Evolutionary conservation across 2,113 vertebrate genomes (phyloP), one percentile per base, ranked within the genome.

Genomic region (Rhinichthys klamathensis): DNA sequence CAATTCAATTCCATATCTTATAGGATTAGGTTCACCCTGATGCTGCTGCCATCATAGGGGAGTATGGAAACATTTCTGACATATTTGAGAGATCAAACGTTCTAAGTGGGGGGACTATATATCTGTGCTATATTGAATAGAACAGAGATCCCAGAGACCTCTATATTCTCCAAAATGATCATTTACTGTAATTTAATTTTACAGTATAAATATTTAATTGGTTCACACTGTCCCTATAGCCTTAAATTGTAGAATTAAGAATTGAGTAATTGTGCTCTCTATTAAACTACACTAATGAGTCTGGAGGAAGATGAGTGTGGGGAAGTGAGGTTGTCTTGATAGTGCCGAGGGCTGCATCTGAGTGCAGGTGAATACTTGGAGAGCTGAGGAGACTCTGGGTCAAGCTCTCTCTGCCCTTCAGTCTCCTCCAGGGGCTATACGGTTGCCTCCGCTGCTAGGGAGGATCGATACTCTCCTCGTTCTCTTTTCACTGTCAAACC

Each of bases 21-120:
- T 89, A 89, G 92, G 94, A 96, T 96, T 96, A 95, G 91, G 86
- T 54, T 87, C 88, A 83, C 89, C 88, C 80, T 81, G 76, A 88
- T 88, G 87, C 89, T 87, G 90, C 91, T 88, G 89, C 89, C 73
- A 89, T 86, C 90, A 86, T 82, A 69, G 58, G 56, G 44, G 91
- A 94, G 92, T 94, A 95, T 93, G 93, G 93, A 96, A 94, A 94
- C 93, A 93, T 92, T 93, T 93, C 92, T 94, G 92, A 95, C 93
- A 93, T 92, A 93, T 92, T 93, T 95, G 90, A 89, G 44, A 89
- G 79, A 88, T 88, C 87, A 90, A 89, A 90, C 88, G 87, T 76
- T 84, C 83, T 49, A 38, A 46, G 44, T 56, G 78, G 69, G 65
- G 77, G n/a, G n/a, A n/a, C n/a, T n/a, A n/a, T n/a, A n/a, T n/a